phyloP scores from a whole-genome alignment of 2,797 vertebrate genomes.

The Xiphophorus birchmanni region DNA sequence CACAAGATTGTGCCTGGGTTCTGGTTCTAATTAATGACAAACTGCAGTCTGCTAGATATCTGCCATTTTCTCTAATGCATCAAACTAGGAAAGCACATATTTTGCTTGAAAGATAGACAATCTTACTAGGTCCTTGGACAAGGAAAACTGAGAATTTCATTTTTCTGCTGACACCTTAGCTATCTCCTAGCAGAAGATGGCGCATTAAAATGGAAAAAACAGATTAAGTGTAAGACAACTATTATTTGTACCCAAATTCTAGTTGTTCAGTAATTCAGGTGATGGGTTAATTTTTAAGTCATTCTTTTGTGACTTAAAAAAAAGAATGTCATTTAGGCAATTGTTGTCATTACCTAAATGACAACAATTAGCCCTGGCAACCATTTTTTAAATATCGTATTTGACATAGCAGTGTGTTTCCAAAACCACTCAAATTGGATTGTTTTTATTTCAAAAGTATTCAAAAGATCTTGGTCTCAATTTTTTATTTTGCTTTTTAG shows the following conservation, averaged over 20 bases:
- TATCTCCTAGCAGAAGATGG: not conserved
- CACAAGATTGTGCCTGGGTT: not conserved
- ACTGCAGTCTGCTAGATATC: not conserved
- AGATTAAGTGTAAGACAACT: not conserved
- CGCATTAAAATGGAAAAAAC: not conserved
- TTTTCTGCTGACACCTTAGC: not conserved
- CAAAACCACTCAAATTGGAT: not conserved
- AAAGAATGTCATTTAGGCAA: too few species aligned
- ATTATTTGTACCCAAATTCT: not conserved
- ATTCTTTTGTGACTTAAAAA: too few species aligned
- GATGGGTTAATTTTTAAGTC: too few species aligned
- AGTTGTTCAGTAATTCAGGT: too few species aligned
- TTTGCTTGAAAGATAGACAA: not conserved
- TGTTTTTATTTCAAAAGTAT: not conserved
- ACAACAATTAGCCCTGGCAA: too few species aligned
- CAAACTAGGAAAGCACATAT: not conserved
- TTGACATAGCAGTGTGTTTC: not conserved
- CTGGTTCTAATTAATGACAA: not conserved
- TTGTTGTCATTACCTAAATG: too few species aligned
- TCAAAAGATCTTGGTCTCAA: not conserved
- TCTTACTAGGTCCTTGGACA: not conserved
- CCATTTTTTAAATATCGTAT: not conserved
- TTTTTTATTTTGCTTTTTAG: not conserved
- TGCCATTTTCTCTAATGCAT: not conserved
- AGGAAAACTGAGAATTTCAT: not conserved